Evolutionary conservation across 2,797 vertebrate genomes (phyloP).

Genomic region (Scolopax bukidnonensis): DNA sequence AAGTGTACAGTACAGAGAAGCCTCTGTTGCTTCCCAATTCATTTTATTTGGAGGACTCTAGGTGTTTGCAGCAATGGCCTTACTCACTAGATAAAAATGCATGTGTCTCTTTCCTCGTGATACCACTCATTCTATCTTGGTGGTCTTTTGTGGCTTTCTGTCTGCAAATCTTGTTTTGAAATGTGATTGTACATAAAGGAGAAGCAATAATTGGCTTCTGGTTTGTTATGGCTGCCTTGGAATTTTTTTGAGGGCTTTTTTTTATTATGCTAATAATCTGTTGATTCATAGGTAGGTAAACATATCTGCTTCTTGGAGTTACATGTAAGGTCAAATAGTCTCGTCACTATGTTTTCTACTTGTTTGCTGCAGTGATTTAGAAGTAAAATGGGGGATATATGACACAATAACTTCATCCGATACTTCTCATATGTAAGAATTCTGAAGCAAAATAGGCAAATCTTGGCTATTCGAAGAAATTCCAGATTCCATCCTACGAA

Average conservation of each 20-base stretch:
- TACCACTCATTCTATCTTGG: not conserved
- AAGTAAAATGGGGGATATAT: not conserved
- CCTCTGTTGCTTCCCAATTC: not conserved
- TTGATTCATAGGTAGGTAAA: constrained; percentile 8
- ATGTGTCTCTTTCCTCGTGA: not conserved
- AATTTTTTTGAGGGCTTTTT: constrained; percentile 7
- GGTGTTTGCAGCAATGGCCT: not conserved
- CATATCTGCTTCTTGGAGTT: not conserved
- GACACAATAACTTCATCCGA: not conserved
- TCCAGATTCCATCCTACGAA: not conserved
- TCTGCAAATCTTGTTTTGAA: constrained; percentile 1
- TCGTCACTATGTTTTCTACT: not conserved
- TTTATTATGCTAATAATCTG: not conserved
- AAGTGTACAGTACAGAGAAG: not conserved
- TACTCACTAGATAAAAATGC: not conserved
- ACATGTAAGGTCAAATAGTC: not conserved
- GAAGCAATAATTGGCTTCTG: not conserved
- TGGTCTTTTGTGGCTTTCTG: constrained; percentile 1
- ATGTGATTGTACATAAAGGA: not conserved
- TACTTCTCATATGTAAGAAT: not conserved
- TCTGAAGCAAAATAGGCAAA: not conserved
- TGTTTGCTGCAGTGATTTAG: not conserved
- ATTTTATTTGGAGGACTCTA: not conserved
- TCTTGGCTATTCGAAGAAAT: not conserved
- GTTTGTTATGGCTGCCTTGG: not conserved